Evolutionary conservation across 2,888 invertebrate genomes (phyloP).

Genomic region (Polyploca ridens): DNA sequence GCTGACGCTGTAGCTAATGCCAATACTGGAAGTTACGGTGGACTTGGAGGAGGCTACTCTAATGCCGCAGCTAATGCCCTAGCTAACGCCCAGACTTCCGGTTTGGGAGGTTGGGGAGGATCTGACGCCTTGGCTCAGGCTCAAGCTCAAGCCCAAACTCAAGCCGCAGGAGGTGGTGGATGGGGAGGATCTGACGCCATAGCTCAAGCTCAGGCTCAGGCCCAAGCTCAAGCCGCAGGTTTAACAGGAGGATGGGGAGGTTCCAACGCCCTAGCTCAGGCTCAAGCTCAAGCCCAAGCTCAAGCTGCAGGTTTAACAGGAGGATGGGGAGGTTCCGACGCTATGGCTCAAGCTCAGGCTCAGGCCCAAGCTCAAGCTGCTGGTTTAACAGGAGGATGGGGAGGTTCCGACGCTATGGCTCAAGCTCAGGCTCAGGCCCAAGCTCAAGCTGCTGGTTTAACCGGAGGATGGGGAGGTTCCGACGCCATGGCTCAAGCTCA

Average conservation of each 20-base stretch:
- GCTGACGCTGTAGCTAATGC: conserved; percentile 5
- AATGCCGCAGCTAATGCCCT: conserved; percentile 17
- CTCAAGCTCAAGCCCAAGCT: conserved; percentile 3
- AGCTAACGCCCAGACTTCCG: conserved; percentile 16
- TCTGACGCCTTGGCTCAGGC: conserved; percentile 20
- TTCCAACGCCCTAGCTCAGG: conserved; percentile 12
- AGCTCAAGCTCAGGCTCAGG: conserved; percentile 21
- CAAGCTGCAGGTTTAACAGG: conserved; percentile 4
- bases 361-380: conserved; percentile 9
- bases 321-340: background rate
- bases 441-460: background rate
- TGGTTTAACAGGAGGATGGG: conserved; percentile 10
- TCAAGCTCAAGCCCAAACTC: conserved; percentile 22
- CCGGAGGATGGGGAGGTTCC: conserved; percentile 12
- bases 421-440: conserved; percentile 16
- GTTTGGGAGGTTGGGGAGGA: conserved; percentile 10
- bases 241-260: conserved; percentile 25
- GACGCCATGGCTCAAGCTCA: conserved; percentile 15
- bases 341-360: conserved; percentile 8
- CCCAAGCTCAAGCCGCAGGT: conserved; percentile 18
- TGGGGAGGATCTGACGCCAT: conserved; percentile 20
- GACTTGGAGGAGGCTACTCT: conserved; percentile 22
- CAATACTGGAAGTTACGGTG: conserved; percentile 17
- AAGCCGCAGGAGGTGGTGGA: conserved; percentile 19
- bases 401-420: conserved; percentile 14